These are phyloP conservation scores for Parazoanthus darwini DNA, from an alignment of 92 coral and sea anemone species.

Conservation along the genomic window DNA sequence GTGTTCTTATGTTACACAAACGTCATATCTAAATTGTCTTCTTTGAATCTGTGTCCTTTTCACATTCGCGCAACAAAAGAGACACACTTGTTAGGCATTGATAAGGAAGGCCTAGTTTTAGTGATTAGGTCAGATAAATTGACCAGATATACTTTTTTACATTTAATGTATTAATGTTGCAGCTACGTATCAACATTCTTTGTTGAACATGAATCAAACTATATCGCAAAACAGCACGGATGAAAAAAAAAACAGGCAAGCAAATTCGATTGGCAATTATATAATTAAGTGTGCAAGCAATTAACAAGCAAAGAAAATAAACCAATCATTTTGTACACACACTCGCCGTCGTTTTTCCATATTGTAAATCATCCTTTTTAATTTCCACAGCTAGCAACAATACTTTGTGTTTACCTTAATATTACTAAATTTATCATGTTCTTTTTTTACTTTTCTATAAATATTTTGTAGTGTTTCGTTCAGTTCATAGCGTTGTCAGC, in stretches of 20 bases:
- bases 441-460: not conserved
- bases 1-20: slow-evolving; percentile 23
- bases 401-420: not conserved
- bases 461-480: not conserved
- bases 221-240: not conserved
- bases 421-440: not conserved
- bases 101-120: not conserved
- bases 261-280: not conserved
- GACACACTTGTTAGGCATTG: not conserved
- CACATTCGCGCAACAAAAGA: not conserved
- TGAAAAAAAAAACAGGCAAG: not conserved
- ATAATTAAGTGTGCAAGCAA: not conserved
- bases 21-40: not conserved
- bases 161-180: not conserved
- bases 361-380: not conserved
- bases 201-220: not conserved
- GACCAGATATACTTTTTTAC: not conserved
- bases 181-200: not conserved
- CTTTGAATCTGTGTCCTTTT: not conserved
- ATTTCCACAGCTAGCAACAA: not conserved
- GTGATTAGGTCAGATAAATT: not conserved
- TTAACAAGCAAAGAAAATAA: not conserved
- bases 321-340: not conserved
- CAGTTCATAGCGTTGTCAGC: not conserved
- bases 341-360: not conserved